Conservation (phyloP, 1,140 invertebrate species). For the Hypothenemus hampei region DNA sequence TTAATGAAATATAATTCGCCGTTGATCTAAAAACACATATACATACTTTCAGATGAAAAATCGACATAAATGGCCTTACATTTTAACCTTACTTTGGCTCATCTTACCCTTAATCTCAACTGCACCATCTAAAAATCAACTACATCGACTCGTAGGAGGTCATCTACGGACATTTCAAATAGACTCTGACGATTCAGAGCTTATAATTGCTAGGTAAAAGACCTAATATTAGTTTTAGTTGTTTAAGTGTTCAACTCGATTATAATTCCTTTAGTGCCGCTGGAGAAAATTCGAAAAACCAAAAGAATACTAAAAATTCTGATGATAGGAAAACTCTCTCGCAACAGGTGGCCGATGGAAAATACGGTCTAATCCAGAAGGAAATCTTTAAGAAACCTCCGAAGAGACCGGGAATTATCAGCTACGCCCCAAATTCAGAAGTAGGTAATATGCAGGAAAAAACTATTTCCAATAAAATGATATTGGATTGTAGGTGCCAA, state of each 20-base stretch:
- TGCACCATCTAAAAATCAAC: constrained; percentile 15
- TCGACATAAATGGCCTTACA: constrained; percentile 25
- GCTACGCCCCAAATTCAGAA: constrained; percentile 71
- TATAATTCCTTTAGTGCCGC: constrained; percentile 41
- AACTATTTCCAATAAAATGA: neutral
- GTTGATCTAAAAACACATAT: no score
- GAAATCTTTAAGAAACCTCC: constrained; percentile 66
- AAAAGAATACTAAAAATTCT: constrained; percentile 47
- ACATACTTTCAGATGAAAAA: constrained; percentile 20
- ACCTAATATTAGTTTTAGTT: neutral
- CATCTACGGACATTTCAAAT: constrained; percentile 48
- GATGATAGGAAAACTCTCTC: constrained; percentile 76
- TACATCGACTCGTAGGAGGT: constrained; percentile 53
- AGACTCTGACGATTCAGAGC: constrained; percentile 43
- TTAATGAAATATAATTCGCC: no score
- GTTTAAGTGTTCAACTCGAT: neutral
- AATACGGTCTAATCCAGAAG: constrained; percentile 82
- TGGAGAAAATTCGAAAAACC: constrained; percentile 57
- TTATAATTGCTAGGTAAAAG: constrained; percentile 31
- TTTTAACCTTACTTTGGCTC: constrained; percentile 6
- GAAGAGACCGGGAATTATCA: constrained; percentile 72
- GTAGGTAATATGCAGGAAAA: constrained; percentile 44
- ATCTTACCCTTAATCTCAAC: constrained; percentile 1
- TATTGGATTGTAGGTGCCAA: constrained; percentile 45
- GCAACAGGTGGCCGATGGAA: constrained; percentile 81